A percentile compares a stretch with the other conserved stretches of the same genome.
Conservation (phyloP, 1,140 invertebrate species). For the Caerostris darwini region DNA sequence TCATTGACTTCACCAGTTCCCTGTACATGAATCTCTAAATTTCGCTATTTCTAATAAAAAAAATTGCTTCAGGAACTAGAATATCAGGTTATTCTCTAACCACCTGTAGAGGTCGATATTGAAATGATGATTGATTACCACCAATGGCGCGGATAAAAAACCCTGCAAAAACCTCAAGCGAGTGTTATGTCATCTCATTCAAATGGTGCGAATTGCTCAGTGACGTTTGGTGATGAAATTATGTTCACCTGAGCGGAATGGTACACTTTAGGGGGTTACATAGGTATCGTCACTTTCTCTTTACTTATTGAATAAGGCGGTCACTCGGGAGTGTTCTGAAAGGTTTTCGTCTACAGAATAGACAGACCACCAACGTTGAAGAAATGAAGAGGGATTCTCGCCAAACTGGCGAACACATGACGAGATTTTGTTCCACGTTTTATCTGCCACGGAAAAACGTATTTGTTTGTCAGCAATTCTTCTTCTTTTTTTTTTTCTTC, state of each 20-base stretch:
- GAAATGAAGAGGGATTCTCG: conserved; percentile 47
- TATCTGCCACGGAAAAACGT: conserved; percentile 6
- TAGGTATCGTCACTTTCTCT: conserved; percentile 10
- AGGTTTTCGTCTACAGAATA: conserved; percentile 9
- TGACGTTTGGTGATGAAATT: background rate
- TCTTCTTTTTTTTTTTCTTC: background rate
- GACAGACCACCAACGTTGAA: conserved; percentile 66
- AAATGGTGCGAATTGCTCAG: background rate
- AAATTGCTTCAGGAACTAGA: no score
- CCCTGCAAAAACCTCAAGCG: background rate
- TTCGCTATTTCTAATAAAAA: no score
- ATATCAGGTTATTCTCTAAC: no score
- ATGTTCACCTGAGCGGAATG: background rate
- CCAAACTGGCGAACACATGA: conserved; percentile 62
- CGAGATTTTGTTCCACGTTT: conserved; percentile 35
- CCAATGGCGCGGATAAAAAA: background rate
- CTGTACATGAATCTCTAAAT: no score
- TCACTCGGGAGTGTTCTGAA: conserved; percentile 6
- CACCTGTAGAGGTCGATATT: background rate
- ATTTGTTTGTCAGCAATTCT: conserved; percentile 21
- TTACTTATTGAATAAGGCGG: background rate
- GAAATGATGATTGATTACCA: background rate
- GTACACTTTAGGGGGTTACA: background rate
- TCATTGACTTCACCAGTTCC: no score
- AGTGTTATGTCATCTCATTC: background rate